phyloP scores from a whole-genome alignment of 2,888 invertebrate genomes.

The Patella ulyssiponensis region DNA sequence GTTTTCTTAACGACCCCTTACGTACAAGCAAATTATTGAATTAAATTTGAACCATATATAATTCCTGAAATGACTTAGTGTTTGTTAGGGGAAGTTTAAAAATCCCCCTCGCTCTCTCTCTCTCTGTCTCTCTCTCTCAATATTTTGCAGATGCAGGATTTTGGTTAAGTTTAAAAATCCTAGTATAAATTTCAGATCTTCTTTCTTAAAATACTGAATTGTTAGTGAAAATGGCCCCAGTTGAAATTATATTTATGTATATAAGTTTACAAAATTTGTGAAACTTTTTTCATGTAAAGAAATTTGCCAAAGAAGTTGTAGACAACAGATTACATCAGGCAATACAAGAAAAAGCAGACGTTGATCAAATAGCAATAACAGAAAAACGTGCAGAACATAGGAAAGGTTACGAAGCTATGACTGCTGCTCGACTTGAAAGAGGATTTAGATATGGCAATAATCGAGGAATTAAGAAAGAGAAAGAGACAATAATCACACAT shows the following conservation, averaged over 20 bases:
- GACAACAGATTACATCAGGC: conserved; percentile 78
- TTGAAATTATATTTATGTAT: neutral
- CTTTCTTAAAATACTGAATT: neutral
- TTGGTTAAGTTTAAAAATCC: too few relatives aligned
- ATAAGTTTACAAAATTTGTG: neutral
- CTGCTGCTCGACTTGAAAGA: conserved; percentile 47
- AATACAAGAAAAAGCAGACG: conserved; percentile 77
- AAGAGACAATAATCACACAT: conserved; percentile 39
- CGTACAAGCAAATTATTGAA: too few relatives aligned
- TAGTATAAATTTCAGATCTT: neutral
- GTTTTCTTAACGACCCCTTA: too few relatives aligned
- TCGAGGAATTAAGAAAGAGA: conserved; percentile 33
- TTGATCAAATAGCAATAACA: conserved; percentile 78
- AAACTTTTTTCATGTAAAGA: conserved; percentile 35
- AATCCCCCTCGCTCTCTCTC: too few relatives aligned
- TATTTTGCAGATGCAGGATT: too few relatives aligned
- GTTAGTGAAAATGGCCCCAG: neutral
- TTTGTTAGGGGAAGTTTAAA: too few relatives aligned
- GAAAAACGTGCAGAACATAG: conserved; percentile 75
- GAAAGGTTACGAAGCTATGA: conserved; percentile 55
- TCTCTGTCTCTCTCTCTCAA: too few relatives aligned
- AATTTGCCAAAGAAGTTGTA: conserved; percentile 77
- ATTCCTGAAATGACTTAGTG: too few relatives aligned
- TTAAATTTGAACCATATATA: too few relatives aligned
- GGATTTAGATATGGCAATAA: conserved; percentile 29